Evolutionary conservation across 2,113 vertebrate species (phyloP).

Genomic region (Galeopterus variegatus): DNA sequence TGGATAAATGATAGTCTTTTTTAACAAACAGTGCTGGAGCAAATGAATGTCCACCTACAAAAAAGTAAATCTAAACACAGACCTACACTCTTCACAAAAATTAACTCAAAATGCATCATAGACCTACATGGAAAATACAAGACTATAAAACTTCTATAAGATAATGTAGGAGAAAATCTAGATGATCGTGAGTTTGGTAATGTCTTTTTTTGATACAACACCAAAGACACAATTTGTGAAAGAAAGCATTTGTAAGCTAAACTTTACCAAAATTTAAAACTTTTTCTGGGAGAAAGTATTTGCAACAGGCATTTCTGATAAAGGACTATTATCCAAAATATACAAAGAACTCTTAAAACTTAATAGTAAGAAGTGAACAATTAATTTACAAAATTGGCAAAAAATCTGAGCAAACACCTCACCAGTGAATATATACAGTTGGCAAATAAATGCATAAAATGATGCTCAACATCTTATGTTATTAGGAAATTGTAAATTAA

Average conservation of each 20-base stretch:
- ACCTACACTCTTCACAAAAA: not conserved
- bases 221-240: not conserved
- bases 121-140: not conserved
- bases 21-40: not conserved
- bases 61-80: not conserved
- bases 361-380: not conserved
- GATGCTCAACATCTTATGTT: not conserved
- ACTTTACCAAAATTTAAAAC: not conserved
- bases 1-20: not conserved
- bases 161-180: not conserved
- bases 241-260: not conserved
- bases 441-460: not conserved
- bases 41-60: not conserved
- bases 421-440: not conserved
- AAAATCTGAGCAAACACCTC: not conserved
- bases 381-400: not conserved
- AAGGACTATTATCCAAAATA: not conserved
- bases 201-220: not conserved
- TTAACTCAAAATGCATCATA: not conserved
- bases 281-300: not conserved
- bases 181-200: not conserved
- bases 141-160: no score
- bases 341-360: not conserved
- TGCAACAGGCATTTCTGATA: not conserved
- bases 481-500: not conserved